Evolutionary conservation across 1,140 invertebrate species (phyloP).

Genomic region (Atta texana): DNA sequence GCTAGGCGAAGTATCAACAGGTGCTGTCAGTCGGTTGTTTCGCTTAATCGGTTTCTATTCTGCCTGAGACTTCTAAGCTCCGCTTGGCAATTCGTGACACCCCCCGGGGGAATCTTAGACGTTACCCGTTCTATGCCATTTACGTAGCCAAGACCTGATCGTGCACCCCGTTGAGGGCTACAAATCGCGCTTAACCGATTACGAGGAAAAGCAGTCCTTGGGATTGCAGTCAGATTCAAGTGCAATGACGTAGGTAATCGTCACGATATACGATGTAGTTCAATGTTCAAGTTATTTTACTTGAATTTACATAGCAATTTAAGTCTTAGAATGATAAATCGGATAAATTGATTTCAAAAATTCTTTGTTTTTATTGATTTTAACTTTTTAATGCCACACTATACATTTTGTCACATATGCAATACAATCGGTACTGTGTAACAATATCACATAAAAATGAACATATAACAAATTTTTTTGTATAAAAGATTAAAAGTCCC

Average conservation of each 20-base stretch:
- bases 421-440: too few species aligned
- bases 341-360: neutral
- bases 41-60: constrained; percentile 79
- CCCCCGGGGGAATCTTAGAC: constrained; percentile 47
- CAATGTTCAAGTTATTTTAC: neutral
- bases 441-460: too few species aligned
- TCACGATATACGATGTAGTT: neutral
- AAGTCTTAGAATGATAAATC: neutral
- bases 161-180: constrained; percentile 30
- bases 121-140: constrained; percentile 34
- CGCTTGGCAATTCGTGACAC: constrained; percentile 66
- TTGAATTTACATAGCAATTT: neutral
- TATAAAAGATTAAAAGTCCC: too few species aligned
- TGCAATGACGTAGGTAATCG: neutral
- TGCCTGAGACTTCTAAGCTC: constrained; percentile 75
- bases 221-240: neutral
- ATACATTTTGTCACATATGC: too few species aligned
- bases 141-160: constrained; percentile 19
- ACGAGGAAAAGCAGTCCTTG: neutral
- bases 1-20: constrained; percentile 77
- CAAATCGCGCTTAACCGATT: constrained; percentile 43
- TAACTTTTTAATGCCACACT: neutral
- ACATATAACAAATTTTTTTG: too few species aligned
- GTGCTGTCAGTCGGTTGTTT: constrained; percentile 80
- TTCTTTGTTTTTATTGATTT: neutral